Base-by-base conservation (phyloP, 2,797 vertebrate species). In the Rhabdophis nuchalis region DNA sequence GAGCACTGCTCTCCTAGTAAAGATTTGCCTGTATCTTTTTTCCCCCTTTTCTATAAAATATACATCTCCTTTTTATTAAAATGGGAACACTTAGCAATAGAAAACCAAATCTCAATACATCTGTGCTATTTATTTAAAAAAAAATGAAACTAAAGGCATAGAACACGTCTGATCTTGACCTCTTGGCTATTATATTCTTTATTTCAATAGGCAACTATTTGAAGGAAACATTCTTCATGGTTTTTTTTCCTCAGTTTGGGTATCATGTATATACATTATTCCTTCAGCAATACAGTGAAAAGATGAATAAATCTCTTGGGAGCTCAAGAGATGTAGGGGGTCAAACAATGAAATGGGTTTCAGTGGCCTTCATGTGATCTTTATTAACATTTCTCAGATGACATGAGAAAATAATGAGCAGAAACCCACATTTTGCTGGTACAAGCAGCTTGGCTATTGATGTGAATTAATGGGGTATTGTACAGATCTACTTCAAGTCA, bases 321-420 rank as follows among this genome's bases (percentile, higher is more conserved):
- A 54, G 10, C 11, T 53, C 95, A 20, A 27, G 90, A 58, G 50
- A 93, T 57, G 86, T 53, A 93, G 29, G 95, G 93, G 1, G 29
- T 96, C 36, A 96, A 94, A 94, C 36, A 95, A 88, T 25, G 0
- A 94, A 89, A 85, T 82, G 90, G 7, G 0, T 94, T 94, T 95
- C 86, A 1, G 2, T 94, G 46, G 29, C 27, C 61, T 94, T 94
- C 9, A 92, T 96, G 86, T 77, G 91, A 82, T 86, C 60, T 93
- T 95, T 91, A 41, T 92, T 64, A 94, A 50, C 89, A 18, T 13
- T 90, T 86, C 4, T 93, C 58, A 72, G 87, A 36, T 54, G 89
- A 32, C 32, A 94, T 16, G 94, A 92, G 61, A 93, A 94, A 94
- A 93, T 92, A 94, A 94, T 11, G 10, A 95, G 12, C 41, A 92